Evolutionary conservation across 2,797 vertebrate species (phyloP), one percentile per base, ranked within the genome.

Genomic region (Streptopelia turtur): DNA sequence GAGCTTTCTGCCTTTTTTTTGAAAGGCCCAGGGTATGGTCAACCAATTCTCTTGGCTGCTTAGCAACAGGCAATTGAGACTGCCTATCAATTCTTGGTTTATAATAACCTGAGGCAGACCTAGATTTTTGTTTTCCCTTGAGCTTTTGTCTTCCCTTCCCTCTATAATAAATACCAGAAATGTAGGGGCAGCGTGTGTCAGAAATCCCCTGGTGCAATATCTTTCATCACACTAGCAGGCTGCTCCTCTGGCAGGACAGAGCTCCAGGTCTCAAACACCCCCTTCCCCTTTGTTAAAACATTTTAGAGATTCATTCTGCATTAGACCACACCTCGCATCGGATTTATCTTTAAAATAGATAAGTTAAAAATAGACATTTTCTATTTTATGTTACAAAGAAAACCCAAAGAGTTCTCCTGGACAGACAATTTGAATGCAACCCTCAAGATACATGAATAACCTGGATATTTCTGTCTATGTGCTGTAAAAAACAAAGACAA

Each of bases 51-150:
- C 50, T 65, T 82, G 88, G 96, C 95, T 97, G 96, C 96, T 95
- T 97, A 97, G 96, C 94, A 97, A 97, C 96, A 96, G 95, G 94
- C 90, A 93, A 95, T 83, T 94, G 90, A 94, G 90, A 89, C 92
- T 94, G 95, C 87, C 95, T 95, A 93, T 96, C 96, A 95, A 93
- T 97, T 96, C 93, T 96, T 85, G 65, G 95, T 96, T 97, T 96
- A 95, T 96, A 97, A 97, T 97, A 97, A 97, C 77, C 88, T 84
- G 86, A 97, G 96, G 93, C 95, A 97, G 94, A 94, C 90, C 83
- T 94, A 95, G 93, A 95, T 96, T 97, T 96, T 96, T 96, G 93
- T 96, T 96, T 96, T 96, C 95, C 93, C 95, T 92, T 69, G 94
- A 92, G 95, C 87, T 85, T 94, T 90, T 95, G 83, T 96, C 91